phyloP scores from a whole-genome alignment of 2,888 invertebrate species.

The Steinernema hermaphroditum region DNA sequence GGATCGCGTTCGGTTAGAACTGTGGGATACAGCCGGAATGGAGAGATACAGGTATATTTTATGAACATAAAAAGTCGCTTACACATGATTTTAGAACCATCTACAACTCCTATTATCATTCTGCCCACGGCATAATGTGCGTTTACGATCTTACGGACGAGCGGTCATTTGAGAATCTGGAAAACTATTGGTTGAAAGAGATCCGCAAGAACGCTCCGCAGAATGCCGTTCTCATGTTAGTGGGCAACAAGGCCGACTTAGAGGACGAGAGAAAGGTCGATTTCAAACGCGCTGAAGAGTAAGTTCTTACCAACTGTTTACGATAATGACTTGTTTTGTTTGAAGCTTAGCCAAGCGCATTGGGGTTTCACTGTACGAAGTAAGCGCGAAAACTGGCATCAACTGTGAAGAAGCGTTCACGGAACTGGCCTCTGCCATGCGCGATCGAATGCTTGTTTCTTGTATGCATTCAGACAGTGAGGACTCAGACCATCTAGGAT shows the following conservation, averaged over 20 bases:
- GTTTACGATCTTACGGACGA: constrained; percentile 64
- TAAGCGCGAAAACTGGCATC: constrained; percentile 66
- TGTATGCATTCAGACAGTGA: constrained; percentile 47
- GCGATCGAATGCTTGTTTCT: constrained; percentile 58
- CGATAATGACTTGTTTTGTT: background rate
- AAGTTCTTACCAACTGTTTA: constrained; percentile 25
- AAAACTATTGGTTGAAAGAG: constrained; percentile 66
- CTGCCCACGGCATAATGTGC: constrained; percentile 67
- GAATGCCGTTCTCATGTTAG: constrained; percentile 66
- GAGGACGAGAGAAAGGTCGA: constrained; percentile 61
- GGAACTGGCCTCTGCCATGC: constrained; percentile 64
- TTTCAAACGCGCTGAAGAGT: constrained; percentile 64
- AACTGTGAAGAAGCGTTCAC: constrained; percentile 66
- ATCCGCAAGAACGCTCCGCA: constrained; percentile 65
- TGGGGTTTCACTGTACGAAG: constrained; percentile 66
- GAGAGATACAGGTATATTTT: constrained; percentile 53
- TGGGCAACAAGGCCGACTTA: constrained; percentile 67
- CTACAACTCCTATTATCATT: constrained; percentile 67
- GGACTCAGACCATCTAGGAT: constrained; percentile 57
- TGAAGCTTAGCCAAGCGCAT: constrained; percentile 59
- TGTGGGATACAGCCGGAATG: constrained; percentile 66
- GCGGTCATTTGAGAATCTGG: constrained; percentile 64
- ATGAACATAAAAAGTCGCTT: background rate
- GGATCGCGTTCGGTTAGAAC: constrained; percentile 58
- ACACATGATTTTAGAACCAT: constrained; percentile 57